phyloP scores from a whole-genome alignment of 1,140 invertebrate genomes.

The Diprion similis region DNA sequence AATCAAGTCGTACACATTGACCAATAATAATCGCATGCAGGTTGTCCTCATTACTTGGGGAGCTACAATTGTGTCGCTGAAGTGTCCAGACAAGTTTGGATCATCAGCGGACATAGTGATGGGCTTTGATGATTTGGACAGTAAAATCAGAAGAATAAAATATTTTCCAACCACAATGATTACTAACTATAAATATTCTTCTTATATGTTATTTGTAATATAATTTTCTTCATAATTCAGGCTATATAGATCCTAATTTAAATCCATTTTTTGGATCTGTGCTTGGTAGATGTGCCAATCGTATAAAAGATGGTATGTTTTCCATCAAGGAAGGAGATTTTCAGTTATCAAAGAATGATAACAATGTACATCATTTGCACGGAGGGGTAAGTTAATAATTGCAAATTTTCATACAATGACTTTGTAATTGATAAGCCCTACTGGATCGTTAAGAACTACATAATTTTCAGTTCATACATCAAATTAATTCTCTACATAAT shows the following conservation, averaged over 20 bases:
- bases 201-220: too few species aligned
- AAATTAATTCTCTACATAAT: background rate
- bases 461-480: too few species aligned
- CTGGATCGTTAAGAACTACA: constrained; percentile 52
- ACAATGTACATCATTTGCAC: constrained; percentile 78
- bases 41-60: constrained; percentile 72
- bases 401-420: background rate
- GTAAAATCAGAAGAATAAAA: constrained; percentile 38
- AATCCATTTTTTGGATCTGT: constrained; percentile 85
- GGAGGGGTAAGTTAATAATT: constrained; percentile 69
- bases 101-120: constrained; percentile 69
- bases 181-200: background rate
- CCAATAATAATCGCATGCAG: constrained; percentile 61
- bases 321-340: constrained; percentile 72
- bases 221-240: constrained; percentile 45
- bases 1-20: constrained; percentile 61
- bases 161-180: background rate
- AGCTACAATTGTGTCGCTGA: constrained; percentile 71
- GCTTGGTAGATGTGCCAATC: constrained; percentile 86
- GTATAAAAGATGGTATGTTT: constrained; percentile 76
- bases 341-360: constrained; percentile 75
- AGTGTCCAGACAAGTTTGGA: constrained; percentile 70
- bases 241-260: constrained; percentile 65
- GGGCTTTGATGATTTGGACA: constrained; percentile 72
- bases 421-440: constrained; percentile 80